Base-by-base conservation (phyloP, 2,113 vertebrate species). In the Carassius auratus region DNA sequence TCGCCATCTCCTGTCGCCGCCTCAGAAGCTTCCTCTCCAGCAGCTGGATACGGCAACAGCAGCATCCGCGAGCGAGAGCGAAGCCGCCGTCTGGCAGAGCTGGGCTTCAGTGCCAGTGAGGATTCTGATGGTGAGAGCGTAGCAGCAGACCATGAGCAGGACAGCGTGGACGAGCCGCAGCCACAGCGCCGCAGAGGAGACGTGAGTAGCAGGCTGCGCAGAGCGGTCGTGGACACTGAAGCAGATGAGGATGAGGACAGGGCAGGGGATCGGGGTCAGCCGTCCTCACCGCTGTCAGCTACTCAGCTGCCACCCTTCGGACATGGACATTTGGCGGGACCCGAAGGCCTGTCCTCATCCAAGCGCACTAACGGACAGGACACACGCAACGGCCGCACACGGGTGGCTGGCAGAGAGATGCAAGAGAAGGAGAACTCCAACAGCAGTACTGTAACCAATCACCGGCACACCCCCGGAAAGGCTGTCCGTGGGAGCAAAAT, bases 91-190 rank as follows among this genome's bases (percentile, higher is more conserved):
- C 89, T 95, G 84, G 95, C 93, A 0, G 94, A 95, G 86, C 90
- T 96, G n/a, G 94, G 95, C 83, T 96, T 96, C 91, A 96, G 95
- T 8, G 94, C 95, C 90, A 96, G 95, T 5, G 95, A 96, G 26
- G 96, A 96, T 42, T 96, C 95, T 0, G 95, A 96, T 13, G 94
- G 92, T 0, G 95, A 95, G 19, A 89, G 76, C 0, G 90, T 62
- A 0, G 90, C 38, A 1, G 88, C 57, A 81, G 93, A 38, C 4
- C 36, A 38, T 87, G 92, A 95, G 90, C 62, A 90, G 90, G 88
- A 89, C 26, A 26, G 26, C 26, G 26, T 26, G 64, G 92, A 92
- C 57, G 93, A 93, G 62, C 89, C 91, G 23, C 90, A 80, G 74
- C 93, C 87, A 85, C 89, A 61, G n/a, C 91, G 88, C 9, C 91